Evolutionary conservation across 2,888 invertebrate genomes (phyloP), one percentile per base, ranked within the genome.

Genomic region (Trilocha varians): DNA sequence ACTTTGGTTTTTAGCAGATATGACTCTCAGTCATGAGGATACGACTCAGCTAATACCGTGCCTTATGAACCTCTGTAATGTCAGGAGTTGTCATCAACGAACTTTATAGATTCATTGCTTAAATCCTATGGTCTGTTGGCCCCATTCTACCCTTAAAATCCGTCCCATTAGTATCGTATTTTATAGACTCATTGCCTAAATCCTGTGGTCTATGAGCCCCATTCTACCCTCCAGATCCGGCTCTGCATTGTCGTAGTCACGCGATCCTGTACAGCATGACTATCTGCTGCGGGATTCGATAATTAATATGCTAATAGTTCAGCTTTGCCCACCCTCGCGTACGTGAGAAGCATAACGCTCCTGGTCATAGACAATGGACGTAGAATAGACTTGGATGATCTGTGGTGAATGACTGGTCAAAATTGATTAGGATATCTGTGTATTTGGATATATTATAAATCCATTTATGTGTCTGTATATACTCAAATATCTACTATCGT

Each of bases 301-400:
- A 72, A 79, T 80, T 77, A 79, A 77, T 79, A 80, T 80, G 80
- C 71, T 75, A 79, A 80, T 79, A 64, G 66, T 56, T 53, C 61
- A 60, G 65, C 65, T 66, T 66, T 68, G 64, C 74, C 70, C 72
- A 67, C 71, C 74, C 70, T 62, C 56, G 59, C 54, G 63, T 61
- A 74, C 70, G 75, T 76, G 73, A 70, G 61, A 53, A 47, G 68
- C 64, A 63, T 70, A 40, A 40, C 34, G 40, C 37, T 32, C 40
- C 16, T 34, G 15, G 15, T 25, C 17, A 36, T 13, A 14, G 36
- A 36, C 13, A 5, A 36, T 13, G 36, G 13, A 11, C 36, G 32
- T 40, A 40, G 33, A 32, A 33, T 50, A 59, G 48, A 38, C 38
- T 25, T 2, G 55, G 42, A 51, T 2, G 3, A 42, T n/a, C n/a